A percentile compares a stretch with the other conserved stretches of the same genome.
Conservation (phyloP, 2,888 invertebrate species). For the Arenicola marina region DNA sequence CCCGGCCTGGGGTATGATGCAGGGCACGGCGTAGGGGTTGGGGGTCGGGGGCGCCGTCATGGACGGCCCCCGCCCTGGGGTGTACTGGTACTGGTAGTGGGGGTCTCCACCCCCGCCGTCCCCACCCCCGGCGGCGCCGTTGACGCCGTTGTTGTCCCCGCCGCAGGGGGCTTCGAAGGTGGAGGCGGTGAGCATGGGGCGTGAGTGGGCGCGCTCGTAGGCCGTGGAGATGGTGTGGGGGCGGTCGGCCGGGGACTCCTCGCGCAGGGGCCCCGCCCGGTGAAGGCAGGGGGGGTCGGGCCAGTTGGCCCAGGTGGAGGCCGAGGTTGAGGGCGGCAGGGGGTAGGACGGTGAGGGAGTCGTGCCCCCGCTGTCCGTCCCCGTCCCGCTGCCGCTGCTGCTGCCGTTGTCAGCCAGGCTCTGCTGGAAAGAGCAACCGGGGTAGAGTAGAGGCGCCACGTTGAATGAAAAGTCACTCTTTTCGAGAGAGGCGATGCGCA, state of each 20-base stretch:
- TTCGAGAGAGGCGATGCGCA: too few relatives aligned
- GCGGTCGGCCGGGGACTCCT: conserved; percentile 65
- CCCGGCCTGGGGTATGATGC: not conserved
- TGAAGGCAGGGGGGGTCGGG: conserved; percentile 43
- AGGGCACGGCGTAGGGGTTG: conserved; percentile 1
- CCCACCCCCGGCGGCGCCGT: conserved; percentile 68
- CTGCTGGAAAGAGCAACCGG: too few relatives aligned
- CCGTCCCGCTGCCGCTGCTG: conserved; percentile 16
- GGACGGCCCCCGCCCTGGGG: not conserved
- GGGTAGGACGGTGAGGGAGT: conserved; percentile 43
- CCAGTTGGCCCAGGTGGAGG: conserved; percentile 57
- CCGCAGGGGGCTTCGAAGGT: conserved; percentile 77
- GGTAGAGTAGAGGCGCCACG: too few relatives aligned
- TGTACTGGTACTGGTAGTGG: too few relatives aligned
- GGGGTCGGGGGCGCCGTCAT: conserved; percentile 2
- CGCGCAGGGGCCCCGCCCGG: not conserved
- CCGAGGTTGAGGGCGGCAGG: conserved; percentile 64
- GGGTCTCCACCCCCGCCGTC: not conserved
- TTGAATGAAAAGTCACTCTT: too few relatives aligned
- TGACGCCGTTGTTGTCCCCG: not conserved
- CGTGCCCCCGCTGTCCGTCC: conserved; percentile 14
- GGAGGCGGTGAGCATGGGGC: conserved; percentile 84
- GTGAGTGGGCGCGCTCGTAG: conserved; percentile 78
- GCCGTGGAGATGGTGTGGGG: conserved; percentile 93
- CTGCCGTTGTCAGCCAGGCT: conserved; percentile 2